Percentiles rank a stretch among this genome's conserved stretches.
These are phyloP conservation scores for Melanotaenia trifasciata DNA, from an alignment of 2,797 vertebrate species.

Conservation along the genomic window DNA sequence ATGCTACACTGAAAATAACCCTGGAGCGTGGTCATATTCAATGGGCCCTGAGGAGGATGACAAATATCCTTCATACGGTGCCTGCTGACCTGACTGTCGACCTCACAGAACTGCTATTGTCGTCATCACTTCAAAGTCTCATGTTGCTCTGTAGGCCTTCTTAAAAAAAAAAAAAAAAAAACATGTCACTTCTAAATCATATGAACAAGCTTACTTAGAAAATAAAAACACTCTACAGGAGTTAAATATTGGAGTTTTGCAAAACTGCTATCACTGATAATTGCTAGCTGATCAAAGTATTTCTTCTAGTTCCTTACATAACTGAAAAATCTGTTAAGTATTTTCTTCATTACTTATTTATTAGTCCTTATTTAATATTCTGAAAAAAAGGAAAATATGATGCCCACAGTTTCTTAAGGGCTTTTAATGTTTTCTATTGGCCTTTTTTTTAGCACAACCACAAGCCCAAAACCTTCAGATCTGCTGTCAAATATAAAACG, in stretches of 20 bases:
- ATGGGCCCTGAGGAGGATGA: slow-evolving; percentile 16
- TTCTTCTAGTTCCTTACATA: background rate
- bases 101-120: slow-evolving; percentile 52
- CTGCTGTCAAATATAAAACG: background rate
- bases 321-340: background rate
- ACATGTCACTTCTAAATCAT: slow-evolving; percentile 14
- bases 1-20: slow-evolving; percentile 69
- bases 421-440: background rate
- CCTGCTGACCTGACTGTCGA: slow-evolving; percentile 59
- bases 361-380: background rate
- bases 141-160: slow-evolving; percentile 36
- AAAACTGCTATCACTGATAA: background rate
- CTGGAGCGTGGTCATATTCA: slow-evolving; percentile 14
- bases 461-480: background rate
- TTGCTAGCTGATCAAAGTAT: background rate
- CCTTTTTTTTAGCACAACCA: background rate
- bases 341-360: background rate
- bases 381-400: background rate
- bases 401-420: background rate
- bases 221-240: background rate
- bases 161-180: slow-evolving; percentile 20
- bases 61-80: slow-evolving; percentile 50
- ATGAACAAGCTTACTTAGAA: too few species aligned
- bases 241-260: background rate
- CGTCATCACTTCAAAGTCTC: slow-evolving; percentile 39